Conservation (phyloP, 2,888 invertebrate species). For the Nesidiocoris tenuis region DNA sequence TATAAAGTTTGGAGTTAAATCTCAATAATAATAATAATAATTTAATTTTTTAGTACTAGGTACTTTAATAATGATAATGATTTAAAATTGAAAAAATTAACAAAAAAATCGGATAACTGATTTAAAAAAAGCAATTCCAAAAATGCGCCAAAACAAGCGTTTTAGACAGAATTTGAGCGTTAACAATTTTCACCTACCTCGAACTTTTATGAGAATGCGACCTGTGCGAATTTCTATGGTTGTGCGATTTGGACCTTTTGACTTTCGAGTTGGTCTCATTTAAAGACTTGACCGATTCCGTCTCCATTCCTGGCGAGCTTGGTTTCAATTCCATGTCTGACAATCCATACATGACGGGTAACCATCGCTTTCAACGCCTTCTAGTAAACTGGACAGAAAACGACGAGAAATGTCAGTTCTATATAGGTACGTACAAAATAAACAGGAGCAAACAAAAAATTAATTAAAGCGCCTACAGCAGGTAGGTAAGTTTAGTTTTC, state of each 20-base stretch:
- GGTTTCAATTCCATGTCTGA: slow-evolving; percentile 49
- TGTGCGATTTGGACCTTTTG: slow-evolving; percentile 53
- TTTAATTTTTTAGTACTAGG: too few relatives aligned
- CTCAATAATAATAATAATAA: too few relatives aligned
- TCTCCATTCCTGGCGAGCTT: slow-evolving; percentile 76
- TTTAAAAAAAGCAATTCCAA: too few relatives aligned
- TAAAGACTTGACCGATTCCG: slow-evolving; percentile 85
- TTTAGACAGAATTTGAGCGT: too few relatives aligned
- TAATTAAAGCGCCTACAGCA: too few relatives aligned
- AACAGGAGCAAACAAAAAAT: too few relatives aligned
- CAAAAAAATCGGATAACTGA: too few relatives aligned
- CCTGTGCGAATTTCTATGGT: slow-evolving; percentile 60
- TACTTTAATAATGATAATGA: too few relatives aligned
- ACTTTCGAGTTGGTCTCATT: slow-evolving; percentile 79
- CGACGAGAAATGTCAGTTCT: not conserved
- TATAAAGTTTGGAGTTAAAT: too few relatives aligned
- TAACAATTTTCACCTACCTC: too few relatives aligned
- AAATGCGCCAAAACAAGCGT: too few relatives aligned
- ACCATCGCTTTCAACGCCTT: slow-evolving; percentile 33
- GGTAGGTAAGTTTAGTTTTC: not conserved
- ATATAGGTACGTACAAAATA: not conserved
- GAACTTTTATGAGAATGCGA: slow-evolving; percentile 66
- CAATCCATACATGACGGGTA: slow-evolving; percentile 48
- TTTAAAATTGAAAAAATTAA: too few relatives aligned
- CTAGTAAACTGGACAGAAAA: not conserved